These are phyloP conservation scores for Norana najaformis DNA, from an alignment of 2,888 invertebrate species.

Conservation along the genomic window DNA sequence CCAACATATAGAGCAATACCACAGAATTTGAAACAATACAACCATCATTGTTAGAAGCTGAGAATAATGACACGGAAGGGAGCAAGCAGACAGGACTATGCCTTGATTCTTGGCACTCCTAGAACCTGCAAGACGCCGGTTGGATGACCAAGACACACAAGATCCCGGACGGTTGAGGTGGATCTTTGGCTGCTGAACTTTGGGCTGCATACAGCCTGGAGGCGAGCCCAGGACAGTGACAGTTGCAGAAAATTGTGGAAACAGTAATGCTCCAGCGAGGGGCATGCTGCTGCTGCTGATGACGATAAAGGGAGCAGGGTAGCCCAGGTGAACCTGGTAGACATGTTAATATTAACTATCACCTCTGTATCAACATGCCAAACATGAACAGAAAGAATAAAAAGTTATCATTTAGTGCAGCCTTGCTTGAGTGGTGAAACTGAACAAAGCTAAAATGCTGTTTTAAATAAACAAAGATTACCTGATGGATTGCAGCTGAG, in stretches of 20 bases:
- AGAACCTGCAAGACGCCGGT: too few relatives aligned
- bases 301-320: background rate
- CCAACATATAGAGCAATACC: too few relatives aligned
- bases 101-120: too few relatives aligned
- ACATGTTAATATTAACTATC: slow-evolving; percentile 61
- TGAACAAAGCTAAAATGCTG: slow-evolving; percentile 56
- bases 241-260: too few relatives aligned
- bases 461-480: slow-evolving; percentile 50
- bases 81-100: too few relatives aligned
- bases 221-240: too few relatives aligned
- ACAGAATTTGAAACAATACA: background rate
- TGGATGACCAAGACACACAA: too few relatives aligned
- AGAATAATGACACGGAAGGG: background rate
- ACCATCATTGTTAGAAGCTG: background rate
- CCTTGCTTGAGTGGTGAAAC: background rate
- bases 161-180: too few relatives aligned
- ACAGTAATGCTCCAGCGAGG: too few relatives aligned
- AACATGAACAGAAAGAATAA: background rate
- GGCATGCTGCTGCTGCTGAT: too few relatives aligned
- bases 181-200: too few relatives aligned
- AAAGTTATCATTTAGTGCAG: background rate
- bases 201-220: too few relatives aligned
- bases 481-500: slow-evolving; percentile 70
- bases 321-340: background rate
- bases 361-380: slow-evolving; percentile 54